Conservation (phyloP, 35 echinoderm and acorn worm species). For the Patiria miniata region DNA sequence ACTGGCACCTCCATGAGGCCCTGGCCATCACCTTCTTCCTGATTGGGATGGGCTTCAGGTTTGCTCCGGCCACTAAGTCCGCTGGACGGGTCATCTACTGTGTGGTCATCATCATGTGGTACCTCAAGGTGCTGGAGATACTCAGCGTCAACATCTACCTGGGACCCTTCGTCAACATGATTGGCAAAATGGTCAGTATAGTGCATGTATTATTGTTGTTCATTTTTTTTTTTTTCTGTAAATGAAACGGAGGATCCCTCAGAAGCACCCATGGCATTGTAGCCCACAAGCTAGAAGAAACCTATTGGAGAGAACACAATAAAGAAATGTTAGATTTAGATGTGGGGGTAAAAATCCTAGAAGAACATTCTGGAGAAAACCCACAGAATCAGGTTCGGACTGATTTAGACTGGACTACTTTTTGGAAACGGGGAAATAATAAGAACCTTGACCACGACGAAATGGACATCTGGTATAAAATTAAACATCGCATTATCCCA, state of each 20-base stretch:
- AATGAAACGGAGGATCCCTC: too few relatives aligned
- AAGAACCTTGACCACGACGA: too few relatives aligned
- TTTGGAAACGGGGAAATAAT: background rate
- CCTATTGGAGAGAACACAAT: background rate
- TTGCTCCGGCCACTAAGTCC: constrained; percentile 50
- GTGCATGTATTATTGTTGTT: too few relatives aligned
- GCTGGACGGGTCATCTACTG: constrained; percentile 80
- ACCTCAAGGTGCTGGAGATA: constrained; percentile 77
- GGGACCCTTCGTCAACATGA: constrained; percentile 93
- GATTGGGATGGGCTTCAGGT: constrained; percentile 69
- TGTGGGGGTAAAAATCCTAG: too few relatives aligned
- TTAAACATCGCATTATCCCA: too few relatives aligned
- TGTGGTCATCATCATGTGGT: constrained; percentile 80
- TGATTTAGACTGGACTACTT: too few relatives aligned
- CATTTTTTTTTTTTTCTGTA: too few relatives aligned
- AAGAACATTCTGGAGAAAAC: too few relatives aligned
- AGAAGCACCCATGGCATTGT: too few relatives aligned
- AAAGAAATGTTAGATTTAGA: background rate
- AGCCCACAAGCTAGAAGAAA: too few relatives aligned
- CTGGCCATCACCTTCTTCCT: constrained; percentile 75
- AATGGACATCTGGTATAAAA: too few relatives aligned
- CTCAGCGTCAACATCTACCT: constrained; percentile 96
- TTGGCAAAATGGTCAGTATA: constrained; percentile 94
- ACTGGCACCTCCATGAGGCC: constrained; percentile 68
- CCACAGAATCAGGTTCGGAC: too few relatives aligned